Evolutionary conservation across 2,113 vertebrate genomes (phyloP).

Genomic region (Phycodurus eques): DNA sequence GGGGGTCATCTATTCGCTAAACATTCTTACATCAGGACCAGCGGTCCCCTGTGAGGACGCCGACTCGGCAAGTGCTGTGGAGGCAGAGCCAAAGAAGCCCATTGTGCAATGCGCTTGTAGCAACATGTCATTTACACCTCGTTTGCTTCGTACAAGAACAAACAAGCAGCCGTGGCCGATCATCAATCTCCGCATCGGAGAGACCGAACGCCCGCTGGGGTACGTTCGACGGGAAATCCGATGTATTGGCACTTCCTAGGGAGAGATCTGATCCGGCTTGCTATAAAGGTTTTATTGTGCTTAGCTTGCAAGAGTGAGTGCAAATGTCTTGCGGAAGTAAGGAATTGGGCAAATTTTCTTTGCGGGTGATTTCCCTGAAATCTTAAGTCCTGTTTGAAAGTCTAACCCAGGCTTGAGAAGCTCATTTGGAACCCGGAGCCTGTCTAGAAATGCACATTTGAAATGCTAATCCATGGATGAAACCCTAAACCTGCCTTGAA

Average conservation of each 20-base stretch:
- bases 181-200: slow-evolving; percentile 13
- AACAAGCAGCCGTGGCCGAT: slow-evolving; percentile 6
- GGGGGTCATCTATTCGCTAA: slow-evolving; percentile 20
- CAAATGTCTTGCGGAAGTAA: too few species aligned
- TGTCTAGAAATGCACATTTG: too few species aligned
- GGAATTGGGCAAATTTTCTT: too few species aligned
- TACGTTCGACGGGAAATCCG: slow-evolving; percentile 12
- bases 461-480: too few species aligned
- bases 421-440: too few species aligned
- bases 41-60: background rate
- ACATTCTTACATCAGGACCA: background rate
- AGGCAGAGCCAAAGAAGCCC: background rate
- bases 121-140: background rate
- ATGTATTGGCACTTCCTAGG: slow-evolving; percentile 21
- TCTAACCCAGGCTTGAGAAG: background rate
- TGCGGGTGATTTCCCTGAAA: slow-evolving; percentile 57
- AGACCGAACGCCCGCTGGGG: slow-evolving; percentile 22
- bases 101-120: slow-evolving; percentile 8
- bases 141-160: slow-evolving; percentile 13
- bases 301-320: too few species aligned
- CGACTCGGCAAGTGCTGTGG: slow-evolving; percentile 1
- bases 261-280: background rate
- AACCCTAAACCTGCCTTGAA: too few species aligned
- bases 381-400: too few species aligned
- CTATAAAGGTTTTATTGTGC: background rate